Conservation (phyloP, 2,888 invertebrate species). For the Nomada ferruginata region DNA sequence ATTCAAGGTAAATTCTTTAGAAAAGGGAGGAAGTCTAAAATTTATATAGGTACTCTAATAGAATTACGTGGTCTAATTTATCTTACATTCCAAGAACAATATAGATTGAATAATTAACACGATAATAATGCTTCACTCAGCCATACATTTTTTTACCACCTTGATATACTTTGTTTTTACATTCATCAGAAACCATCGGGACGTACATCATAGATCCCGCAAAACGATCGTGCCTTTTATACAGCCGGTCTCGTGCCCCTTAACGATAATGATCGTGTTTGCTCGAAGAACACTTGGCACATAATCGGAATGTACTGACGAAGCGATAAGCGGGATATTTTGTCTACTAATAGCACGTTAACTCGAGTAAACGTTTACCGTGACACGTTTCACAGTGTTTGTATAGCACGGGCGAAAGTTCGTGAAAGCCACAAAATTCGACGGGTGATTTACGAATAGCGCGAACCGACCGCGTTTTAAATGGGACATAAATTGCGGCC, state of each 20-base stretch:
- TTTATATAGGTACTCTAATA: too few relatives aligned
- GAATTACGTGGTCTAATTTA: too few relatives aligned
- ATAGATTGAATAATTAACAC: too few relatives aligned
- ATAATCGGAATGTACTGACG: slow-evolving; percentile 30
- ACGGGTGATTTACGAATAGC: slow-evolving; percentile 40
- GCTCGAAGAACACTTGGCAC: slow-evolving; percentile 8
- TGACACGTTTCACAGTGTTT: background rate
- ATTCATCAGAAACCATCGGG: too few relatives aligned
- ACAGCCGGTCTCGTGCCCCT: background rate
- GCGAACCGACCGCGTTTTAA: slow-evolving; percentile 49
- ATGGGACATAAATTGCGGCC: slow-evolving; percentile 58
- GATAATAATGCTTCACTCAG: too few relatives aligned
- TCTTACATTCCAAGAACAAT: too few relatives aligned
- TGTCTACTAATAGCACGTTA: background rate
- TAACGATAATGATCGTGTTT: background rate
- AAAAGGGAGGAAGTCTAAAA: too few relatives aligned
- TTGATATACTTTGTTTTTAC: too few relatives aligned
- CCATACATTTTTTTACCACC: too few relatives aligned
- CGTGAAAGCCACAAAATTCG: slow-evolving; percentile 22
- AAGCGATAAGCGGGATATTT: slow-evolving; percentile 18
- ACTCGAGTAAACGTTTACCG: background rate
- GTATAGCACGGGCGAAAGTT: slow-evolving; percentile 2
- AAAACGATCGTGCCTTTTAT: background rate
- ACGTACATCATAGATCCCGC: background rate
- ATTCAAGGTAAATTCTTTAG: too few relatives aligned